phyloP scores from a whole-genome alignment of 2,797 vertebrate species.

The Argya squamiceps region DNA sequence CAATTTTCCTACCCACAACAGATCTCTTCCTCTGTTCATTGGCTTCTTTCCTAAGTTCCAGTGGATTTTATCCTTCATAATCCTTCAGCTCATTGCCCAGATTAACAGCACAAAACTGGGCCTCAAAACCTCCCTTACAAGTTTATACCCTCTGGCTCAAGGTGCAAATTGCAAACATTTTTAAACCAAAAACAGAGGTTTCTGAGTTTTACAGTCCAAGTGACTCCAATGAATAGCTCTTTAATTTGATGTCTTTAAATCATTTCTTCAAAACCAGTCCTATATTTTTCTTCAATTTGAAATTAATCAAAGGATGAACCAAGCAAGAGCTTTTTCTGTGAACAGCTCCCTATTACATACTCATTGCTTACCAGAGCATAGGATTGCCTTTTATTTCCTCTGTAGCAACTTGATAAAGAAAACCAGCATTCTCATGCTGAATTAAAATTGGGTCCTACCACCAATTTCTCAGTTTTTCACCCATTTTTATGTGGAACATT shows the following conservation, averaged over 20 bases:
- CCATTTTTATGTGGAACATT: neutral
- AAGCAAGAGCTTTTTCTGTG: neutral
- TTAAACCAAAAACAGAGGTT: neutral
- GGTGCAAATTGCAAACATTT: neutral
- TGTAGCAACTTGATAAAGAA: neutral
- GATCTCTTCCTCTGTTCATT: neutral
- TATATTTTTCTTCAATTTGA: neutral
- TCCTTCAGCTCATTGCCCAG: neutral
- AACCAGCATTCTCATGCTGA: neutral
- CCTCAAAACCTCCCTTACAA: neutral
- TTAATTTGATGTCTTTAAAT: neutral
- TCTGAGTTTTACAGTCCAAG: neutral
- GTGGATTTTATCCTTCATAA: neutral
- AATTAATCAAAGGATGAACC: slow-evolving; percentile 16
- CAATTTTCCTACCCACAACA: neutral
- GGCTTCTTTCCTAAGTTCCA: neutral
- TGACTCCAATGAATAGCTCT: neutral
- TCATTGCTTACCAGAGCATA: neutral
- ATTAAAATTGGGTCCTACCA: neutral
- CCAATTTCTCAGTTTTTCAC: neutral
- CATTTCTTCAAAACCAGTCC: neutral
- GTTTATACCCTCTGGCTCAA: neutral
- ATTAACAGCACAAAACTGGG: neutral
- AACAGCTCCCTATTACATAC: neutral
- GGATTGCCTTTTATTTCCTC: neutral